Conservation (phyloP, 2,888 invertebrate species). For the Agonopterix alstromeriana region DNA sequence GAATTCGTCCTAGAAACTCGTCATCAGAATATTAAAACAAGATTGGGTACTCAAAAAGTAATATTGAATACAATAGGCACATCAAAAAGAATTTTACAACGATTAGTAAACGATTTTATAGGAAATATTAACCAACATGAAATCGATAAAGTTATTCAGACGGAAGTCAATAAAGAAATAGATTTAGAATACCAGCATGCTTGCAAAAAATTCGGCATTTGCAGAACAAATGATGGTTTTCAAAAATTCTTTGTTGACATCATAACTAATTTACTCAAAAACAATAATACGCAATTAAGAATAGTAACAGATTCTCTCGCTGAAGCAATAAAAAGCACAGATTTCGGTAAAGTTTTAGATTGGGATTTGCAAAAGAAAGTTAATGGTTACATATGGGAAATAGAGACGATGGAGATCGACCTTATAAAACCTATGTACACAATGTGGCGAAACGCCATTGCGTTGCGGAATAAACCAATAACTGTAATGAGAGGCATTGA, state of each 20-base stretch:
- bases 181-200: conserved; percentile 24
- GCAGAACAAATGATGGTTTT: conserved; percentile 22
- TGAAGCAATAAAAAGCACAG: conserved; percentile 24
- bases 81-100: conserved; percentile 29
- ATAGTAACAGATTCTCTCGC: conserved; percentile 25
- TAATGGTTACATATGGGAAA: conserved; percentile 4
- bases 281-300: conserved; percentile 23
- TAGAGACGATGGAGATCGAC: conserved; percentile 10
- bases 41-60: conserved; percentile 35
- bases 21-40: conserved; percentile 33
- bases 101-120: conserved; percentile 28
- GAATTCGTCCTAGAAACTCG: conserved; percentile 29
- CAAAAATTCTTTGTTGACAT: conserved; percentile 23
- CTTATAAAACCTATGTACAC: conserved; percentile 12
- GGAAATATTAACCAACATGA: conserved; percentile 18
- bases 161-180: conserved; percentile 25
- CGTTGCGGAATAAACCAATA: conserved; percentile 25
- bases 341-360: conserved; percentile 17
- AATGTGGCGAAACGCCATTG: conserved; percentile 22
- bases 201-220: conserved; percentile 33
- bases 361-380: conserved; percentile 13
- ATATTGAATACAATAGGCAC: conserved; percentile 40
- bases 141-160: conserved; percentile 14
- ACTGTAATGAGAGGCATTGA: conserved; percentile 7
- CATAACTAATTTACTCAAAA: conserved; percentile 17